Base-by-base conservation (phyloP, 2,888 invertebrate species). In the Pseudococcus jackbeardsleyi region DNA sequence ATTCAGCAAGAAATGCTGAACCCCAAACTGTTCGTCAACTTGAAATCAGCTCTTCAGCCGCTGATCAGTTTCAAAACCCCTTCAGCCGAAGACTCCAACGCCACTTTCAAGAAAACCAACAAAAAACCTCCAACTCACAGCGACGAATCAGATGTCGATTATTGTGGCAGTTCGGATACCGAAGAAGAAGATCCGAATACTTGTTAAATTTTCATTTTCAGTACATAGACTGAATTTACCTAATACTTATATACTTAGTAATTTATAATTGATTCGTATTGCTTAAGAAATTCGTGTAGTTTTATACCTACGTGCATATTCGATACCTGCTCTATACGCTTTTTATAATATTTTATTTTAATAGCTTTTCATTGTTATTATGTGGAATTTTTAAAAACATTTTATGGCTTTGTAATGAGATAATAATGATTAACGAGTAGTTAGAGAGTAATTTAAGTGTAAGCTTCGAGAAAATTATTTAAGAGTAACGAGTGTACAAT, bases 31-130 rank as follows among this genome's bases (percentile, higher is more conserved):
- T 97, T 95, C 91, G 92, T 93, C 90, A 96, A 95, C 90, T 92
- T 97, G 89, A 94, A 94, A 91, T 93, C 94, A 33, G 96, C 96
- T n/a, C 91, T 97, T 89, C 94, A 95, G 90, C 96, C 96, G 0
- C 92, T 96, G 86, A 94, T 96, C 90, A 94, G 94, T 90, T 93
- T 94, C 89, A 82, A 46, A 82, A 26, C 46, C 9, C 19, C 19
- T 22, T 19, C 46, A 3, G 22, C 22, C 9, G 79, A 82, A 19
- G 79, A 82, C 8, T 19, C 19, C 22, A 19, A 8, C 11, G 1
- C 64, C 22, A 22, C 46, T 33, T 46, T 33, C 12, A 82, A 82
- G 12, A 82, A 82, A 17, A 64, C 0, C 9, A 22, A 22, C 64
- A 82, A 46, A 46, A 82, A 46, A 82, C 42, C 42, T 42, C 42